These are phyloP conservation scores for Diphyllodes magnificus DNA, from an alignment of 2,113 vertebrate genomes.

Conservation along the genomic window DNA sequence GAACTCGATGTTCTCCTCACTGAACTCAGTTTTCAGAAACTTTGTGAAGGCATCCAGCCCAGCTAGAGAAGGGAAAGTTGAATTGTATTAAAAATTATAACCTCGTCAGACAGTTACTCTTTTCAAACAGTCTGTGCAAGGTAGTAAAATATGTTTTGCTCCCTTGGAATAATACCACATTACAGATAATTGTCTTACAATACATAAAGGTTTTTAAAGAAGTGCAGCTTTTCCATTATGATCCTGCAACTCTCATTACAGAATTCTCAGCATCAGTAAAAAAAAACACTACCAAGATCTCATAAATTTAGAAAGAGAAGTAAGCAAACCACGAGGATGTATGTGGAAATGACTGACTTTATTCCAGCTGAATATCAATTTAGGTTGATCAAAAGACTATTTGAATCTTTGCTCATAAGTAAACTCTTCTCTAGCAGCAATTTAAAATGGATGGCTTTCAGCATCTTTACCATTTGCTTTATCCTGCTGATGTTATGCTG, in stretches of 20 bases:
- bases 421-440: background rate
- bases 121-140: background rate
- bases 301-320: background rate
- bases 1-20: constrained; percentile 96
- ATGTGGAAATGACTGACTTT: background rate
- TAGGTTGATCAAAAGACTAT: background rate
- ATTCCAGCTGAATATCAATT: background rate
- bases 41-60: constrained; percentile 84
- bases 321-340: background rate
- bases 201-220: background rate
- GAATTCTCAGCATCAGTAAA: background rate
- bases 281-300: background rate
- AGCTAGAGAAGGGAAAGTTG: constrained; percentile 63
- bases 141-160: background rate
- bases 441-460: background rate
- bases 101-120: background rate
- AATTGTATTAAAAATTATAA: background rate
- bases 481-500: background rate
- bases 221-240: background rate
- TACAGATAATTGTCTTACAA: background rate
- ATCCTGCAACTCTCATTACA: background rate
- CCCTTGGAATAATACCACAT: background rate
- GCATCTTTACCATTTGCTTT: background rate
- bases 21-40: constrained; percentile 92
- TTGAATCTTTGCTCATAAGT: background rate